Evolutionary conservation across 2,113 vertebrate genomes (phyloP), one percentile per base, ranked within the genome.

Genomic region (Sylvilagus bachmani): DNA sequence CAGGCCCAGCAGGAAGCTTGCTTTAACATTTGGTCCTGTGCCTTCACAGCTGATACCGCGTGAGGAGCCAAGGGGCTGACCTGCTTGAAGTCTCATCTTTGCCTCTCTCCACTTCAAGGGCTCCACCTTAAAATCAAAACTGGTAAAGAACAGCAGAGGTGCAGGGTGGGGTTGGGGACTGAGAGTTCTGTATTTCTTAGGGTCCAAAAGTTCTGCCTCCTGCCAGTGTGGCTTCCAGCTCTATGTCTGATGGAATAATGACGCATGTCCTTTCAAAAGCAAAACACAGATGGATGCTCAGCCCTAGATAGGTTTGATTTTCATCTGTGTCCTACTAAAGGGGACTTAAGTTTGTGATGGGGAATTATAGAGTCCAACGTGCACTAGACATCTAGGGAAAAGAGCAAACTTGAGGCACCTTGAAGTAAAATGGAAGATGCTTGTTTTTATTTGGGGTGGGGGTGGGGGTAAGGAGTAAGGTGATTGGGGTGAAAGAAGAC

Each of bases 291-390:
- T 3, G 4, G 1, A 89, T 2, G 14, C 51, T 36, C 38, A 62
- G 66, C 36, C 29, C 3, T 70, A 62, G 10, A 66, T 6, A 19
- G 16, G 55, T 0, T 0, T 49, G n/a, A 31, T 55, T 85, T 51
- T 67, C 69, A 81, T 16, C 38, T 78, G 12, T 67, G n/a, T 77
- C 95, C 82, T 55, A 33, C 83, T 78, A 75, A 83, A 85, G 33
- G 24, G 6, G 7, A 84, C 67, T 95, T 3, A 11, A 44, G 66
- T 17, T 73, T 92, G 27, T 81, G 49, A 67, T 11, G 11, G 83
- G 74, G 29, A 77, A n/a, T 89, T 71, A 71, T 29, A 25, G 16
- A 33, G 51, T 31, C 5, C 25, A 87, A 19, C 31, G 22, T 44
- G 21, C 3, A 69, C 51, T n/a, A 89, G 73, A 78, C 31, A 25